These are phyloP conservation scores for Diarsia brunnea DNA, from an alignment of 2,888 invertebrate species.

Conservation along the genomic window DNA sequence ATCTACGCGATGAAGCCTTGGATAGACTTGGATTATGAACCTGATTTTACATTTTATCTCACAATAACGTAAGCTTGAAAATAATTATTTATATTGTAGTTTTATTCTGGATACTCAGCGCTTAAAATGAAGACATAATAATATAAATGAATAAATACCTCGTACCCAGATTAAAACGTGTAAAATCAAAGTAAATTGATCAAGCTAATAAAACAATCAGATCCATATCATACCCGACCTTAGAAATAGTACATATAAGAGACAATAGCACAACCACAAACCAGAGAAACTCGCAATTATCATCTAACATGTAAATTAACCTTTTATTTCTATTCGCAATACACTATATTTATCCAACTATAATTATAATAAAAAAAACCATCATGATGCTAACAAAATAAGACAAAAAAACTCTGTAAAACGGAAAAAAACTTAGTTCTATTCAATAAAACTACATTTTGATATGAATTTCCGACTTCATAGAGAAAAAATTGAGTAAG, in stretches of 20 bases:
- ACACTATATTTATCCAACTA: conserved; percentile 87
- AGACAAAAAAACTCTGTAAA: conserved; percentile 72
- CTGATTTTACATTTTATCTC: conserved; percentile 52
- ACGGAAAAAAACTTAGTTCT: conserved; percentile 70
- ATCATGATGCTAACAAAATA: conserved; percentile 81
- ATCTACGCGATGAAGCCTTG: conserved; percentile 64
- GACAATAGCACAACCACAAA: conserved; percentile 88
- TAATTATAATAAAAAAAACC: conserved; percentile 79
- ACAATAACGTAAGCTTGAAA: conserved; percentile 40
- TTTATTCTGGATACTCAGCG: conserved; percentile 46
- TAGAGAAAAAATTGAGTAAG: conserved; percentile 39
- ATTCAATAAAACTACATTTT: conserved; percentile 62
- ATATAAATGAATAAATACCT: conserved; percentile 32
- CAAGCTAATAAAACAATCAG: conserved; percentile 60
- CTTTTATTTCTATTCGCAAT: conserved; percentile 87
- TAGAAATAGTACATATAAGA: conserved; percentile 71
- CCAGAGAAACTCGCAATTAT: conserved; percentile 88
- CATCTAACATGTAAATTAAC: conserved; percentile 85
- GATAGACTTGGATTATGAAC: conserved; percentile 53
- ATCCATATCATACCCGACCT: conserved; percentile 61
- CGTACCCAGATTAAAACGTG: conserved; percentile 55
- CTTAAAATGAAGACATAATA: conserved; percentile 31
- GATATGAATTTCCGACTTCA: conserved; percentile 56
- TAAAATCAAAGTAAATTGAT: conserved; percentile 17
- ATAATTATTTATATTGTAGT: conserved; percentile 29